Evolutionary conservation across 2,888 invertebrate species (phyloP).

Genomic region (Abscondita cerata): DNA sequence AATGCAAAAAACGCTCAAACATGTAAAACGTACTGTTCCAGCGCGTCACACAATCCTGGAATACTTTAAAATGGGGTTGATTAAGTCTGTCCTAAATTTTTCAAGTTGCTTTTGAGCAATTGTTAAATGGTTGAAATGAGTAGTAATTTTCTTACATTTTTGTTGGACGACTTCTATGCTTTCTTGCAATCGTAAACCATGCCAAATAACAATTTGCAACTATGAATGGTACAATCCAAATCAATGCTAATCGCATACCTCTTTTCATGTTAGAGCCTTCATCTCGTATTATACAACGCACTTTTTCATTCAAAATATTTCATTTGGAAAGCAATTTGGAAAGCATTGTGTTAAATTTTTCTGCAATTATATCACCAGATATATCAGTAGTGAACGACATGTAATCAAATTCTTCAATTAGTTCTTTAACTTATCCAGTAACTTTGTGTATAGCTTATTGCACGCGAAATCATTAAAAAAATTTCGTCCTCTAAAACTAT

Average conservation of each 20-base stretch:
- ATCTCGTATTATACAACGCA: background rate
- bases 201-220: background rate
- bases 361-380: background rate
- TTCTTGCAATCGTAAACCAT: constrained; percentile 1
- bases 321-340: background rate
- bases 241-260: background rate
- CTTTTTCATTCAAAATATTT: background rate
- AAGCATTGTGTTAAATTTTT: constrained; percentile 4
- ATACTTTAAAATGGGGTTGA: background rate
- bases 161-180: background rate
- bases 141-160: constrained; percentile 2
- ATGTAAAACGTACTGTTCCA: constrained; percentile 3
- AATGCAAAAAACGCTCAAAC: background rate
- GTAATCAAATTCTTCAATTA: background rate
- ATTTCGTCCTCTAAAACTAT: background rate
- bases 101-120: constrained; percentile 4
- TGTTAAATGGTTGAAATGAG: constrained; percentile 1
- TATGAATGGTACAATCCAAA: constrained; percentile 1
- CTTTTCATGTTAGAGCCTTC: background rate
- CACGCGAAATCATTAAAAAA: constrained; percentile 1
- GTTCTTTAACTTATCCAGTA: background rate
- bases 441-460: background rate
- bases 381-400: background rate
- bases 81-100: constrained; percentile 1
- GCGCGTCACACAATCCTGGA: constrained; percentile 1